Evolutionary conservation across 1,140 invertebrate species (phyloP), one percentile per base, ranked within the genome.

Genomic region (Papilio glaucus): DNA sequence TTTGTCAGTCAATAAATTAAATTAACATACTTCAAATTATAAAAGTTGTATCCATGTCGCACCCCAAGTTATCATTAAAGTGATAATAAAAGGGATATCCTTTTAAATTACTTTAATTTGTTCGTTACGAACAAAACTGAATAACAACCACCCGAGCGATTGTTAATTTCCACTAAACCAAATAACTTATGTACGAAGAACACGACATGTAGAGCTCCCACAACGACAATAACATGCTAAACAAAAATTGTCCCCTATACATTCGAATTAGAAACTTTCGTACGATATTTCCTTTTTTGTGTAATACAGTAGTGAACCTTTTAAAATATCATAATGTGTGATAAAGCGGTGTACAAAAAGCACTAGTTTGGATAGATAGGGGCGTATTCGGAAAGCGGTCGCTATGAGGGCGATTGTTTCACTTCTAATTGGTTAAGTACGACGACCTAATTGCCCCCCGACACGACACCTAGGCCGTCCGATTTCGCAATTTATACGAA

Each of bases 401-500:
- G 70, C 77, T 57, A 91, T 93, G 86, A 76, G 89, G 90, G 89
- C 85, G 84, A 92, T 93, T 93, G 88, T 93, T 90, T 91, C 87
- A 85, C 72, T 78, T 86, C 83, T 91, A 91, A 91, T 91, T 91
- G 90, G 87, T 89, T 89, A 92, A 92, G 85, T 88, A 90, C 84
- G 74, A 71, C 84, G 77, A 80, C 73, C 87, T 92, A 92, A 92
- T 90, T 85, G 88, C 72, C 61, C 57, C 70, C 73, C 78, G 80
- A 85, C 90, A 92, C 89, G 90, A 86, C 77, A 91, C 78, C 74
- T 74, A 75, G 49, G 45, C 61, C 26, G 41, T 49, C 67, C 45
- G 67, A 69, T 69, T 69, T 69, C 10, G 39, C 70, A 74, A 77
- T 77, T 76, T 72, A 81, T 72, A 53, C 18, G 13, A 69, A 69